phyloP scores from a whole-genome alignment of 2,113 vertebrate genomes.

The Zapus hudsonius region DNA sequence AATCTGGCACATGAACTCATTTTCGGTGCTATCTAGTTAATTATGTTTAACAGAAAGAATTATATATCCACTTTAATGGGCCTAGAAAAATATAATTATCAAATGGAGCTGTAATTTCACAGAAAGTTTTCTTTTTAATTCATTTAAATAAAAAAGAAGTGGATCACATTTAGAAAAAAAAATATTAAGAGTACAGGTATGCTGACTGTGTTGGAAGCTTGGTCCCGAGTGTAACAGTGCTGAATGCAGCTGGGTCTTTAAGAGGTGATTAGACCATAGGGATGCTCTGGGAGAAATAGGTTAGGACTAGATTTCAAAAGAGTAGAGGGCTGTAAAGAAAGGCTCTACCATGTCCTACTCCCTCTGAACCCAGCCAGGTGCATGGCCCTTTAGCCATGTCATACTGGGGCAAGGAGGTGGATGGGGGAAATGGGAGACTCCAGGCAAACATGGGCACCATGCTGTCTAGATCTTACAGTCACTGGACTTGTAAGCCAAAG shows the following conservation, averaged over 20 bases:
- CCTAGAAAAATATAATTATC: conserved; percentile 1
- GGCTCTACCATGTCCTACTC: no score
- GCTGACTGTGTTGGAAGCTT: neutral
- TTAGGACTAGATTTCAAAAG: neutral
- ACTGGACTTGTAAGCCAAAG: neutral
- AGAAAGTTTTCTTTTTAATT: neutral
- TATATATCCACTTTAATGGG: neutral
- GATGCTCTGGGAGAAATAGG: no score
- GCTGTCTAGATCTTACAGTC: neutral
- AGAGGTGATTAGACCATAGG: neutral
- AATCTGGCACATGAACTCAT: no score
- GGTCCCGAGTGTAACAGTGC: neutral
- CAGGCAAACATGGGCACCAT: neutral
- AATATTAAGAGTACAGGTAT: neutral
- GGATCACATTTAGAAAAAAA: conserved; percentile 3
- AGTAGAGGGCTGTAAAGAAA: no score
- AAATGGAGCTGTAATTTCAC: conserved; percentile 18
- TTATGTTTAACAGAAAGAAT: neutral
- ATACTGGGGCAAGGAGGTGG: no score
- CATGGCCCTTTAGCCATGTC: neutral
- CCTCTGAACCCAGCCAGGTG: neutral
- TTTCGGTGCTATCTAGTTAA: neutral
- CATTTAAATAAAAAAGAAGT: neutral
- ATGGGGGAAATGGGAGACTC: accelerated
- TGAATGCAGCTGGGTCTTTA: neutral